Evolutionary conservation across 2,888 invertebrate genomes (phyloP), one percentile per base, ranked within the genome.

Genomic region (Caenorhabditis imperialis): DNA sequence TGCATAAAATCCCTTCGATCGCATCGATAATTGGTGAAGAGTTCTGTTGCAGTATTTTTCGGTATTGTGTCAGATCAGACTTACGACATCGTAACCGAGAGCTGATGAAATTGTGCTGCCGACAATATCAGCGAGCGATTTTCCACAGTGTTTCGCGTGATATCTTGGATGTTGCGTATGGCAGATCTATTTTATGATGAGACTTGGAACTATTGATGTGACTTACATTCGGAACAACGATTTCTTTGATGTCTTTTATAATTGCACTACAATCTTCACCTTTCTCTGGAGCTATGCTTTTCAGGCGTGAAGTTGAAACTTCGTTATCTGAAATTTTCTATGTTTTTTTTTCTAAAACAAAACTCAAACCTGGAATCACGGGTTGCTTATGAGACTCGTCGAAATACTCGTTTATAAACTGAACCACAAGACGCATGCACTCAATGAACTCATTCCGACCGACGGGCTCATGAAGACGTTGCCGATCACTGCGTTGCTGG

Each of bases 91-190:
- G 16, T 23, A 38, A 4, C 50, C 63, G 10, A 72, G 37, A 5
- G 58, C 54, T 6, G 65, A 48, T 2, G 75, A 63, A 38, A 75
- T 54, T 3, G 70, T 65, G 23, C 60, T 60, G 14, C 51, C 57
- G 18, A 75, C 30, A 25, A 75, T 47, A 42, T 75, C 70, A 3
- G 70, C 75, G 2, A 75, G 70, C 1, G 60, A 69, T 60, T 53
- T 63, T 33, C 70, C 75, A 12, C 20, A 27, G 14, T 55, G 61
- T 25, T 58, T 65, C 3, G 75, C 70, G 27, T 75, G 75, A 33
- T 70, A 75, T n/a, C 75, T 40, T 30, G 75, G 75, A 40, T 75
- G 75, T 54, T 75, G 63, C 14, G 58, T 65, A 20, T 75, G 75
- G 37, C 65, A 63, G 30, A 75, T 63, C 75, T 63, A 45, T 10